Percentiles rank a stretch among this genome's conserved stretches.
Evolutionary conservation across 1,140 invertebrate species (phyloP).

Genomic region (Macrotrachela quadricornifera): DNA sequence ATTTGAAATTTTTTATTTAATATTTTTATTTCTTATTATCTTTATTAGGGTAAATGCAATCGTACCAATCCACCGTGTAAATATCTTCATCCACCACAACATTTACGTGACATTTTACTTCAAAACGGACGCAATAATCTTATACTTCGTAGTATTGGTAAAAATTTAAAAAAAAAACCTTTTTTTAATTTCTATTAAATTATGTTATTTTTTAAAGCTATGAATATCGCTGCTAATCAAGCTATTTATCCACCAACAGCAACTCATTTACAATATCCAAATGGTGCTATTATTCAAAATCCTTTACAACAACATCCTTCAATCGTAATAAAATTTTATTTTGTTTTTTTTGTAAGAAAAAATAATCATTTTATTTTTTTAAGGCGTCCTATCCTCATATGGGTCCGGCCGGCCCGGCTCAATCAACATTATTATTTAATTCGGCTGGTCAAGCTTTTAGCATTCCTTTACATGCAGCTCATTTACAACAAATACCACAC

Average conservation of each 20-base stretch:
- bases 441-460: slow-evolving; percentile 48
- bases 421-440: slow-evolving; percentile 41
- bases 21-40: slow-evolving; percentile 10
- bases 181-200: neutral
- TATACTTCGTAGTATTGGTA: slow-evolving; percentile 39
- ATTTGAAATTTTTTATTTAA: slow-evolving; percentile 5
- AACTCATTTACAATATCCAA: slow-evolving; percentile 82
- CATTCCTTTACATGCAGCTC: slow-evolving; percentile 31
- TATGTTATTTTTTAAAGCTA: neutral
- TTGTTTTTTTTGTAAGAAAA: too few relatives aligned
- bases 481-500: slow-evolving; percentile 31
- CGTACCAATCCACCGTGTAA: slow-evolving; percentile 99
- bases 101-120: slow-evolving; percentile 94
- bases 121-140: slow-evolving; percentile 98
- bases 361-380: neutral
- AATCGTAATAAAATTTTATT: neutral
- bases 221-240: neutral
- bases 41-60: slow-evolving; percentile 86
- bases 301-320: neutral
- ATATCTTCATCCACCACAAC: slow-evolving; percentile 98
- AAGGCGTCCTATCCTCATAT: neutral
- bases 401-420: neutral
- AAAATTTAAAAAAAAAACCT: too few relatives aligned
- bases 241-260: slow-evolving; percentile 37
- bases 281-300: slow-evolving; percentile 22